phyloP scores from a whole-genome alignment of 1,140 invertebrate species.

The Drosophila gunungcola region DNA sequence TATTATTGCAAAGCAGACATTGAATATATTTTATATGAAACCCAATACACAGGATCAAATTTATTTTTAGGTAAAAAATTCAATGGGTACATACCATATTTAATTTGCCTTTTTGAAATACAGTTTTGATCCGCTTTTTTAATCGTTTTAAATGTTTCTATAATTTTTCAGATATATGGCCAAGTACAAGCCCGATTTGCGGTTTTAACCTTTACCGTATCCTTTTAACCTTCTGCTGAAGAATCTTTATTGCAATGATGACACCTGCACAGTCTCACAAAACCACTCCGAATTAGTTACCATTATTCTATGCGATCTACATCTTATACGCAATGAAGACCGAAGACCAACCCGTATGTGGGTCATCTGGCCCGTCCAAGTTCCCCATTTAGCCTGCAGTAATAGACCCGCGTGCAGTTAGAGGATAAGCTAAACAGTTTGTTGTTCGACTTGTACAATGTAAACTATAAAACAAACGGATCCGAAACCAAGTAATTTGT shows the following conservation, averaged over 20 bases:
- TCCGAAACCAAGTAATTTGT: slow-evolving; percentile 55
- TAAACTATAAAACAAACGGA: slow-evolving; percentile 50
- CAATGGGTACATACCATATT: too few relatives aligned
- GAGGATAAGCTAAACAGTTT: slow-evolving; percentile 48
- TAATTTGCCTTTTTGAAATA: too few relatives aligned
- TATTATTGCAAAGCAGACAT: neutral
- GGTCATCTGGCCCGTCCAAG: neutral
- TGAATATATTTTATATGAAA: neutral
- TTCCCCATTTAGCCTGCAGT: neutral
- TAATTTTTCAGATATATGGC: slow-evolving; percentile 93
- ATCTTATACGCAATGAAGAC: slow-evolving; percentile 5
- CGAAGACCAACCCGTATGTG: neutral
- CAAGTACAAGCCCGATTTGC: slow-evolving; percentile 95
- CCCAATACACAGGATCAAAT: too few relatives aligned
- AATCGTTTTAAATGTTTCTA: neutral
- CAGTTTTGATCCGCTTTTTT: too few relatives aligned
- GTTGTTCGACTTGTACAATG: slow-evolving; percentile 59
- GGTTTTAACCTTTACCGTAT: slow-evolving; percentile 88
- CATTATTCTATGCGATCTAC: slow-evolving; percentile 1
- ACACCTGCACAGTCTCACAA: neutral
- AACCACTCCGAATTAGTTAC: neutral
- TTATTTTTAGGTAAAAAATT: too few relatives aligned
- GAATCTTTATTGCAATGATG: slow-evolving; percentile 19
- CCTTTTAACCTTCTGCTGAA: neutral
- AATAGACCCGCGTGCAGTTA: slow-evolving; percentile 15